These are phyloP conservation scores for Herpailurus yagouaroundi DNA, from an alignment of 2,113 vertebrate genomes.

Conservation along the genomic window DNA sequence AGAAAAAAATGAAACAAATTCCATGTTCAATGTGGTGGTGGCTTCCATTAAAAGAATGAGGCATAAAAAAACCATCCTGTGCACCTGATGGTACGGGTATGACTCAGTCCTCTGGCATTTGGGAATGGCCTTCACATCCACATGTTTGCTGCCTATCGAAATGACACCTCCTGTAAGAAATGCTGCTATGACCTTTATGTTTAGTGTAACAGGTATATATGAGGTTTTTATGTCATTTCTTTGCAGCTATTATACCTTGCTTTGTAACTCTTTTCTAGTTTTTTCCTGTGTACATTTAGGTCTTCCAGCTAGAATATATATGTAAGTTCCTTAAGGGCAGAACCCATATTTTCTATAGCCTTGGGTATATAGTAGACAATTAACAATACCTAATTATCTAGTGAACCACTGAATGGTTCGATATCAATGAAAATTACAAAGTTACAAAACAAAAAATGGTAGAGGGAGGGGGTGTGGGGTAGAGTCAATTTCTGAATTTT, in stretches of 20 bases:
- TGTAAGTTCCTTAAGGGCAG: neutral
- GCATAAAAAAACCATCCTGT: neutral
- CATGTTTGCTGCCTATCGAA: neutral
- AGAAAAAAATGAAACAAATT: neutral
- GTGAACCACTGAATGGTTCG: neutral
- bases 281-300: neutral
- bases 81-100: neutral
- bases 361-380: neutral
- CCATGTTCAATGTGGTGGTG: neutral
- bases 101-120: neutral
- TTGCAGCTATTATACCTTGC: neutral
- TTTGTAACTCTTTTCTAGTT: neutral
- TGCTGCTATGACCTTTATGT: neutral
- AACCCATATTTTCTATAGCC: neutral
- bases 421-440: neutral
- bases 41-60: neutral
- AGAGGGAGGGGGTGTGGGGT: neutral
- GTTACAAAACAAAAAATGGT: neutral
- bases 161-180: neutral
- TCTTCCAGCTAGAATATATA: neutral
- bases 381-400: neutral
- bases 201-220: neutral
- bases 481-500: neutral
- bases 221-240: neutral
- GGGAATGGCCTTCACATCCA: neutral